phyloP scores from a whole-genome alignment of 1,140 invertebrate species.

The Limonius californicus region DNA sequence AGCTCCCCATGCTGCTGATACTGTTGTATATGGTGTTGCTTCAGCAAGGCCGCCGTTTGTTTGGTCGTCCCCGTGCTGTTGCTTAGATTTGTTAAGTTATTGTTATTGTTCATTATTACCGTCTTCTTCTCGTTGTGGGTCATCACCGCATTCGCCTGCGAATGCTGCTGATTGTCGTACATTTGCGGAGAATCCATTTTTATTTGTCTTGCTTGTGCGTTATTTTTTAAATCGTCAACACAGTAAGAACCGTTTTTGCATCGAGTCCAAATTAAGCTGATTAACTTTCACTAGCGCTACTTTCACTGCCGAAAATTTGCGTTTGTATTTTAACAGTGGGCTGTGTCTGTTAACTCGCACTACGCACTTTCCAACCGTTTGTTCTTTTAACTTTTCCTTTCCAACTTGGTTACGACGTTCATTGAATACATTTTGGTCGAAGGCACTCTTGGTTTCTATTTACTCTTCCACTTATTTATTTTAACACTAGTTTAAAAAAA shows the following conservation, averaged over 20 bases:
- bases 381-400: neutral
- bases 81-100: slow-evolving; percentile 40
- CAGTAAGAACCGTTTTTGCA: neutral
- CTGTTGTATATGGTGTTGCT: slow-evolving; percentile 54
- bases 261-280: neutral
- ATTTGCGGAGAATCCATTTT: slow-evolving; percentile 68
- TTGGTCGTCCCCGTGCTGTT: slow-evolving; percentile 47
- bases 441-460: too few relatives aligned
- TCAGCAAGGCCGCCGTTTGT: slow-evolving; percentile 43
- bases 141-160: slow-evolving; percentile 41
- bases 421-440: too few relatives aligned
- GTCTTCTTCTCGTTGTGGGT: slow-evolving; percentile 44
- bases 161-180: slow-evolving; percentile 58
- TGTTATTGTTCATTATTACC: slow-evolving; percentile 43
- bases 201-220: neutral
- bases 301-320: slow-evolving; percentile 38
- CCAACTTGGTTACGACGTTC: too few relatives aligned
- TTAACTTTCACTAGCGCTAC: slow-evolving; percentile 40
- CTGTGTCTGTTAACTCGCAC: slow-evolving; percentile 12
- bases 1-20: slow-evolving; percentile 69
- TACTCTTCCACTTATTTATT: too few relatives aligned
- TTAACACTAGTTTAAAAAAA: too few relatives aligned
- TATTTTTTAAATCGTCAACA: neutral
- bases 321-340: slow-evolving; percentile 19
- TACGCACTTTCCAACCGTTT: slow-evolving; percentile 30